Conservation (phyloP, 2,113 vertebrate genomes). For the Xerus inauris region DNA sequence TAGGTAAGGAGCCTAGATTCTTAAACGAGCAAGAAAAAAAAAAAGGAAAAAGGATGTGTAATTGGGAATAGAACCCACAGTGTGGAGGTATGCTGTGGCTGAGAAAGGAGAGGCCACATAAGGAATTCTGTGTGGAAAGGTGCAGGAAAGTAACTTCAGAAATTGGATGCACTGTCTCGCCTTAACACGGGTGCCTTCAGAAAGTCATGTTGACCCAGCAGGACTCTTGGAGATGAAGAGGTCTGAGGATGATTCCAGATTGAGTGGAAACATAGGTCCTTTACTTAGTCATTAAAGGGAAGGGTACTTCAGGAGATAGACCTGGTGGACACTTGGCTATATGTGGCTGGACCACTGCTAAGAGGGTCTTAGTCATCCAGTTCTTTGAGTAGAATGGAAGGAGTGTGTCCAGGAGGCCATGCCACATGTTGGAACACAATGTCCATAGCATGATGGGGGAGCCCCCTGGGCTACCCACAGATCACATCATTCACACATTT, state of each 20-base stretch:
- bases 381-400: neutral
- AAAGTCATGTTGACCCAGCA: neutral
- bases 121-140: neutral
- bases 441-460: rapidly evolving
- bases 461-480: rapidly evolving
- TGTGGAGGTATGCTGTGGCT: no score
- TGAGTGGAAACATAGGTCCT: neutral
- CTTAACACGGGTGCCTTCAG: neutral
- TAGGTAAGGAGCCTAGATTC: neutral
- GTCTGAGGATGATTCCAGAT: neutral
- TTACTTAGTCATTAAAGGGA: neutral
- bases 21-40: neutral
- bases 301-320: neutral
- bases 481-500: neutral
- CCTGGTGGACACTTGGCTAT: neutral
- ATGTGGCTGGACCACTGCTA: no score
- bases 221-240: neutral
- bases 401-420: neutral
- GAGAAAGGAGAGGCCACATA: neutral
- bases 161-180: rapidly evolving
- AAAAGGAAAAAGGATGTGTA: neutral
- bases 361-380: neutral
- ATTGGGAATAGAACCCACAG: neutral
- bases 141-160: neutral
- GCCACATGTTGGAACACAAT: rapidly evolving